Base-by-base conservation (phyloP, 92 coral and sea anemone genomes). In the Zoanthus sociatus region DNA sequence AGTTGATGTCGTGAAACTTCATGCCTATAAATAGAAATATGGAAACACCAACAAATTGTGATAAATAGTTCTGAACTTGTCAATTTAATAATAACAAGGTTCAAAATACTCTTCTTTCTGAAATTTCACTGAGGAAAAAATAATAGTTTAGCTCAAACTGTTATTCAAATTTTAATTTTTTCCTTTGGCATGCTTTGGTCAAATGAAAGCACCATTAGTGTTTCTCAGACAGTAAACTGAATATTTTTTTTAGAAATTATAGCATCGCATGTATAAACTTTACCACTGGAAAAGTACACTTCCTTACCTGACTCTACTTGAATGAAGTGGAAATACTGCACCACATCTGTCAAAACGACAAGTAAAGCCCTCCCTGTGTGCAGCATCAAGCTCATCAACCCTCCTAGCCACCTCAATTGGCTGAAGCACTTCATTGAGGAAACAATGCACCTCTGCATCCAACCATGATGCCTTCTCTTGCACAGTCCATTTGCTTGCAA, bases 281-380 rank as follows among this genome's bases (percentile, higher is more conserved):
- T n/a, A n/a, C n/a, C n/a, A n/a, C n/a, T n/a, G n/a, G n/a, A n/a
- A n/a, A n/a, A n/a, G n/a, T n/a, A n/a, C n/a, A n/a, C n/a, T n/a
- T n/a, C n/a, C 55, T 50, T 89, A 91, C 94, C 92, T 91, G 9
- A 91, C 94, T 79, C 94, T 91, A 10, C 84, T 84, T 42, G 94
- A 91, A 56, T 92, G 92, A 6, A 89, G 89, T 9, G 88, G 90
- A 77, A 89, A 92, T 14, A 76, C 66, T 48, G 86, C 85, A 15
- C 5, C 56, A 79, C 92, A 92, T 26, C 44, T 78, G 9, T 64
- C 74, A 79, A 87, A 78, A 5, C 94, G 90, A 67, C 94, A 92
- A 13, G 66, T 33, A 86, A 92, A 92, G 16, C 94, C 94, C 70
- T 92, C 86, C 42, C 71, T 92, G 78, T 92, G 94, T 7, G 71